Evolutionary conservation across 2,113 vertebrate species (phyloP), one percentile per base, ranked within the genome.

Genomic region (Macrotus californicus): DNA sequence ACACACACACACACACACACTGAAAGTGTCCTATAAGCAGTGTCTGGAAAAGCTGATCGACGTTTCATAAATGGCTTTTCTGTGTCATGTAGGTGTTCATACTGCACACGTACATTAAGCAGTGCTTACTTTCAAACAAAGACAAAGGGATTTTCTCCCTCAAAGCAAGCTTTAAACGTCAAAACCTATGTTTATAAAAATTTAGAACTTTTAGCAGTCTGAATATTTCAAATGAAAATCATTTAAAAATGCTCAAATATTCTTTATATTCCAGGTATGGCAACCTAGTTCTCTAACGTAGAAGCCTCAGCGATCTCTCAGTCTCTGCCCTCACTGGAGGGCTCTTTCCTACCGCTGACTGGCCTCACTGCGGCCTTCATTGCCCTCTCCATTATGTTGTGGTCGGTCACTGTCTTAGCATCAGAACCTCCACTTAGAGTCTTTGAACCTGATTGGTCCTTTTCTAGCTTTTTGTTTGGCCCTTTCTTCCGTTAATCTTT

Each of bases 401-500:
- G 97, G 87, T 61, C 98, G 98, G 81, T 41, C 98, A 93, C 97
- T 98, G 46, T 52, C 75, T 22, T 21, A n/a, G 31, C 75, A 50
- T 50, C 46, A 7, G 46, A 19, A 34, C 4, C 43, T 76, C 29
- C 43, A 34, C 48, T 29, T 11, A 10, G 26, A 19, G 16, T 34
- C 73, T 50, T n/a, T 76, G 73, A 11, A 34, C 16, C 73, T 50
- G 9, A 34, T 76, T 6, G 15, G 9, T 50, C 73, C 73, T 76
- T 21, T 76, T 34, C 18, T 34, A 21, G 46, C 18, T 19, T 50
- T 76, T 77, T 48, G 5, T 98, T 98, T 16, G 98, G 98, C 91
- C 99, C 99, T 97, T 99, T 99, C 98, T 99, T 99, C 76, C 98
- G 98, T 93, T 98, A 98, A 56, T 98, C 98, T 98, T 98, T 98